Conservation (phyloP, 2,113 vertebrate species). For the Hiodon tergisus region DNA sequence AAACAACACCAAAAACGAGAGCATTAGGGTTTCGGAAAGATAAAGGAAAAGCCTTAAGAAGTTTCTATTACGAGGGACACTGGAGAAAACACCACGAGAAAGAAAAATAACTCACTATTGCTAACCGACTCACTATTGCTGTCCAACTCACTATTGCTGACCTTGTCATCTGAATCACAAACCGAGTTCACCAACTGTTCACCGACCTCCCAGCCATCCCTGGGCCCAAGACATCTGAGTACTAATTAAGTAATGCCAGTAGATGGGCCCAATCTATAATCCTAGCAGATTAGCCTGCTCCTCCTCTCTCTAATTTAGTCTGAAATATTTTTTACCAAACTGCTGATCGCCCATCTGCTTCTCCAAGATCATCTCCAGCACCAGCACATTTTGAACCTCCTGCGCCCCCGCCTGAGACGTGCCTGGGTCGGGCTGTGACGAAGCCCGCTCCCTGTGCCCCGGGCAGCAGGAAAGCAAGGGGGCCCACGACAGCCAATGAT, state of each 20-base stretch:
- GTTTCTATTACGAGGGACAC: too few species aligned
- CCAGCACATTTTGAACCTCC: conserved; percentile 12
- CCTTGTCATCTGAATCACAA: too few species aligned
- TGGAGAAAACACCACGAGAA: too few species aligned
- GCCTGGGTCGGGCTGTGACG: too few species aligned
- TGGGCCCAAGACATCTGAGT: neutral
- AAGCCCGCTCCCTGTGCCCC: too few species aligned
- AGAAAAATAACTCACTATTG: too few species aligned
- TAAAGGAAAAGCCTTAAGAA: too few species aligned
- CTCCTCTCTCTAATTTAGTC: conserved; percentile 3
- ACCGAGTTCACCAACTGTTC: neutral
- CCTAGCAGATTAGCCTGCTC: conserved; percentile 5
- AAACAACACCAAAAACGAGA: too few species aligned
- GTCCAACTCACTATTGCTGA: neutral
- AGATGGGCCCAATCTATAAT: conserved; percentile 16
- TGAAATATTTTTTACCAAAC: neutral
- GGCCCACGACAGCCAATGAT: neutral
- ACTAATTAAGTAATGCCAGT: conserved; percentile 7
- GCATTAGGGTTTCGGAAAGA: too few species aligned
- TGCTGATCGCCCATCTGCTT: conserved; percentile 15
- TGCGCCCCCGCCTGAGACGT: neutral
- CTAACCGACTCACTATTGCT: neutral
- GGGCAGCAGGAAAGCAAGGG: too few species aligned
- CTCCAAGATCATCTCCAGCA: neutral
- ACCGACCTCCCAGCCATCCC: neutral